These are phyloP conservation scores for Actinia tenebrosa DNA, from an alignment of 64 coral and sea anemone genomes.

Conservation along the genomic window DNA sequence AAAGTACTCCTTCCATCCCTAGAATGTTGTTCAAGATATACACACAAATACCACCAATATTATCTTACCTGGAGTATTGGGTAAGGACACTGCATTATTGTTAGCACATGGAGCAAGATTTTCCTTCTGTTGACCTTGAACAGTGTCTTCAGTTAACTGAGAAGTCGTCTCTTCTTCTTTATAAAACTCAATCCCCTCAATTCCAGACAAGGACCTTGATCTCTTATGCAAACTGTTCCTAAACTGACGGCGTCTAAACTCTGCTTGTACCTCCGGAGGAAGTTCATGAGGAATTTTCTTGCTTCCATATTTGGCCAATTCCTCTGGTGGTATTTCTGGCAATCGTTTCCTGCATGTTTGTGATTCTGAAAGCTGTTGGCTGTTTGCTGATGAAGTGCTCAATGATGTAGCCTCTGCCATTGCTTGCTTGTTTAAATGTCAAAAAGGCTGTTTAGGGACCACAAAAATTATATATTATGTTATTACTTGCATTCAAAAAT, in stretches of 20 bases:
- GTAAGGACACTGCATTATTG: slow-evolving; percentile 14
- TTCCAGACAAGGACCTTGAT: slow-evolving; percentile 62
- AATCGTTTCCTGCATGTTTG: slow-evolving; percentile 48
- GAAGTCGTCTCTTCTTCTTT: not conserved
- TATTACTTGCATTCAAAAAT: too few relatives aligned
- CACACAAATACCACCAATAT: too few relatives aligned
- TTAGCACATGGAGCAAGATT: slow-evolving; percentile 10
- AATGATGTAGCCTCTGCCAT: too few relatives aligned
- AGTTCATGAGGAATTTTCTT: slow-evolving; percentile 33
- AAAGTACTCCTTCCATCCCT: too few relatives aligned
- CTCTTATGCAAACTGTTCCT: slow-evolving; percentile 65
- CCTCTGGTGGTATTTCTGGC: slow-evolving; percentile 60
- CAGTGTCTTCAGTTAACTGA: not conserved
- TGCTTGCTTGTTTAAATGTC: too few relatives aligned
- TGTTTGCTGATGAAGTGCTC: not conserved
- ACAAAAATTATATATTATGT: too few relatives aligned
- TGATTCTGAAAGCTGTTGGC: slow-evolving; percentile 7
- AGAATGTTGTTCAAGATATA: too few relatives aligned
- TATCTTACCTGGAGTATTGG: slow-evolving; percentile 20
- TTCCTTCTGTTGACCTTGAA: slow-evolving; percentile 5
- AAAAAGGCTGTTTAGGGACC: too few relatives aligned
- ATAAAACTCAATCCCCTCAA: slow-evolving; percentile 50
- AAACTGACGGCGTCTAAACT: slow-evolving; percentile 47
- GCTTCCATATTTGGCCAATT: slow-evolving; percentile 42
- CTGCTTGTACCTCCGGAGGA: slow-evolving; percentile 68